Evolutionary conservation across 2,113 vertebrate genomes (phyloP).

Genomic region (Aplodontia rufa): DNA sequence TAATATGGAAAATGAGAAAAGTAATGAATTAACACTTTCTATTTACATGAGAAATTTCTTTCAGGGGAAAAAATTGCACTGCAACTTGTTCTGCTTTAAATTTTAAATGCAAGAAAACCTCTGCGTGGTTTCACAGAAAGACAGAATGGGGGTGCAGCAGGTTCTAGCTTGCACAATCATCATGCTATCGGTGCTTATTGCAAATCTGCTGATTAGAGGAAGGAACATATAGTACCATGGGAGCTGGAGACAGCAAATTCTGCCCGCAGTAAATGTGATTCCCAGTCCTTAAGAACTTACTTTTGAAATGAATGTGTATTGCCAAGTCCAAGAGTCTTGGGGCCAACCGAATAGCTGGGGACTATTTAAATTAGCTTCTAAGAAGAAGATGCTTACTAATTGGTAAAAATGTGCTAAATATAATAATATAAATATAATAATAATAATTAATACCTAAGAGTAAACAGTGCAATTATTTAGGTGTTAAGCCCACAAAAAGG

Average conservation of each 20-base stretch:
- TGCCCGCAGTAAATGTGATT: background rate
- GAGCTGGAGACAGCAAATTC: background rate
- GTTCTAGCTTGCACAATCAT: background rate
- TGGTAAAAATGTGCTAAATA: background rate
- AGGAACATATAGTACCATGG: background rate
- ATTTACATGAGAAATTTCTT: background rate
- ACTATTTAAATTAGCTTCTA: slow-evolving; percentile 28
- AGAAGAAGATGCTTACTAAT: background rate
- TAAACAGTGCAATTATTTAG: background rate
- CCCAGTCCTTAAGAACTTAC: background rate
- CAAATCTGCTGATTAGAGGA: background rate
- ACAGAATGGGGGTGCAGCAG: background rate
- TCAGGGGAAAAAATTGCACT: background rate
- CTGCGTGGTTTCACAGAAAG: background rate
- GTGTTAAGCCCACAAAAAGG: background rate
- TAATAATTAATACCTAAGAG: background rate
- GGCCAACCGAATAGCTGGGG: background rate
- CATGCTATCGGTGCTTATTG: background rate
- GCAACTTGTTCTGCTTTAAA: background rate
- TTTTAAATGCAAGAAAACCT: slow-evolving; percentile 21
- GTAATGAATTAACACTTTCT: background rate
- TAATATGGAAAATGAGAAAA: background rate
- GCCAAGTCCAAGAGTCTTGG: background rate
- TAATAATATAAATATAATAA: background rate
- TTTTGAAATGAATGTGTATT: background rate